Base-by-base conservation (phyloP, 2,113 vertebrate species). In the Cinclus cinclus region DNA sequence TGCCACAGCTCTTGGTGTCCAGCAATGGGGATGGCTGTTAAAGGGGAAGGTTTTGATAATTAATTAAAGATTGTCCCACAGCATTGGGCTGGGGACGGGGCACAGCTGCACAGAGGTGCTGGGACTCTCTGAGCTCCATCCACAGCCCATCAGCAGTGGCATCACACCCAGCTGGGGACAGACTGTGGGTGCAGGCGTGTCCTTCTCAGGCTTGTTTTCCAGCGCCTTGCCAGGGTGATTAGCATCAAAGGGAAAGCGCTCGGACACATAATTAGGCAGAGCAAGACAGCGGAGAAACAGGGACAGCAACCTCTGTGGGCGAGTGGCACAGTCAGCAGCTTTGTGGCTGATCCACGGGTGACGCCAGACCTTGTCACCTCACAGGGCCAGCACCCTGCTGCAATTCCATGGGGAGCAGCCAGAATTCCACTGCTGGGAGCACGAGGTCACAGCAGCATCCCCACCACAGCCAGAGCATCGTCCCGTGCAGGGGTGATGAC, bases 161-260 rank as follows among this genome's bases (percentile, higher is more conserved):
- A 56, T 42, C 56, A 3, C 20, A 2, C 85, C 71, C 85, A 69
- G 76, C 56, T 47, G 55, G 78, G 71, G 83, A 44, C 67, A 63
- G 93, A 5, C 78, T 35, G 60, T 53, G 46, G 6, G 4, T 37
- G 71, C 63, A 92, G 94, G 92, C 13, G 53, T 87, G 83, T 73
- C 95, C 84, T 44, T 62, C 79, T 49, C 87, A 35, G 49, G 52
- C 50, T 74, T 80, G 64, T 85, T 94, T 89, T 71, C 24, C 77
- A 77, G 64, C 20, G 47, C 67, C 86, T 46, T 31, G 33, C 75
- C 47, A 81, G 80, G 62, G 16, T 10, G 69, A 94, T 95, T 92
- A 92, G 77, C 93, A 94, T 95, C 94, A 94, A 95, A 97, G 93
- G 27, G 59, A 83, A 79, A 82, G 84, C 62, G 5, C 75, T 83